phyloP scores from a whole-genome alignment of 1,140 invertebrate species.

The Aricia agestis region DNA sequence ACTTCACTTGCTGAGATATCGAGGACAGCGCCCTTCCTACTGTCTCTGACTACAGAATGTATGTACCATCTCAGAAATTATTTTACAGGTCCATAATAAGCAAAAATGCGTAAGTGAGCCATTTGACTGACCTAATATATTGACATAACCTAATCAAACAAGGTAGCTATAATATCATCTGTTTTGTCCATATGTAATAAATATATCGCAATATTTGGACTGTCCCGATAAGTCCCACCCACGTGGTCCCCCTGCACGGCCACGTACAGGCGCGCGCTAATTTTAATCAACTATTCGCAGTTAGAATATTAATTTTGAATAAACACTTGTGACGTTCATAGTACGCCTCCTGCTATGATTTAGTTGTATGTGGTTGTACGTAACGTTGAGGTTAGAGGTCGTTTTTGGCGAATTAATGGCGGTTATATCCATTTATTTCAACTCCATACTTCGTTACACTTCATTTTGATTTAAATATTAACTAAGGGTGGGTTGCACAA shows the following conservation, averaged over 20 bases:
- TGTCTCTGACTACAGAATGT: too few species aligned
- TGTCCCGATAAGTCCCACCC: background rate
- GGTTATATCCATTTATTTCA: background rate
- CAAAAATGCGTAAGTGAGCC: too few species aligned
- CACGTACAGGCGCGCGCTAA: background rate
- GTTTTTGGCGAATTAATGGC: background rate
- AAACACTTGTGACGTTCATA: slow-evolving; percentile 1
- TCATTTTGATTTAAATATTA: too few species aligned
- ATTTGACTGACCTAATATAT: too few species aligned
- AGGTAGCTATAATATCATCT: too few species aligned
- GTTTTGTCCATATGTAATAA: too few species aligned
- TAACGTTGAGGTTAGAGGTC: background rate
- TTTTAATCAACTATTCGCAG: slow-evolving; percentile 12
- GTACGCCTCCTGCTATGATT: background rate
- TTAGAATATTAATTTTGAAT: slow-evolving; percentile 11
- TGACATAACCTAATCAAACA: too few species aligned
- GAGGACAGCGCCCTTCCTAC: too few species aligned
- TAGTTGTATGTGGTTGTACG: background rate
- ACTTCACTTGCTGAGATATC: background rate
- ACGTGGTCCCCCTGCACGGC: background rate
- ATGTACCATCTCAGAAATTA: too few species aligned
- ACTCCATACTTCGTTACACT: too few species aligned
- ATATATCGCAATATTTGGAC: background rate
- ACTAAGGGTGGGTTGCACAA: too few species aligned
- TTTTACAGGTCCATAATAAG: too few species aligned